phyloP scores from a whole-genome alignment of 2,888 invertebrate species.

The Tinea trinotella region DNA sequence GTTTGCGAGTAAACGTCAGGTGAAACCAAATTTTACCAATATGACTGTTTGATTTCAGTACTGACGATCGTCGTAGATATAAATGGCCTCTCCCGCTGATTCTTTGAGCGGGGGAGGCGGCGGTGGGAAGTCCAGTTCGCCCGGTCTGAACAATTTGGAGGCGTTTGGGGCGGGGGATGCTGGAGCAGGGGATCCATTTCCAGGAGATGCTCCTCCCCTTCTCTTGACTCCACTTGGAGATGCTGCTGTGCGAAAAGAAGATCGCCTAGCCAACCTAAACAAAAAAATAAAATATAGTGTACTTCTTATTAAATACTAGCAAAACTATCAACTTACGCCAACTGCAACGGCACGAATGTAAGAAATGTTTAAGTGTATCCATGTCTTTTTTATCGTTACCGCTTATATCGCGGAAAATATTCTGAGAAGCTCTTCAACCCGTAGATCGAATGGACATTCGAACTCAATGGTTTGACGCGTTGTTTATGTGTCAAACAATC shows the following conservation, averaged over 20 bases:
- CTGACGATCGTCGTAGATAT: constrained; percentile 64
- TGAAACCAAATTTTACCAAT: background rate
- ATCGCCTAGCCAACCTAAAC: constrained; percentile 76
- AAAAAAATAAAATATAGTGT: background rate
- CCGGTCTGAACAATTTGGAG: constrained; percentile 56
- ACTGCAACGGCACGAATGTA: too few relatives aligned
- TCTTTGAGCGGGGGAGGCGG: constrained; percentile 70
- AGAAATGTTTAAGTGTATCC: too few relatives aligned
- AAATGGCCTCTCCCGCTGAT: constrained; percentile 77
- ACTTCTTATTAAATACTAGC: background rate
- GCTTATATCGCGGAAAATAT: too few relatives aligned
- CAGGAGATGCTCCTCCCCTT: constrained; percentile 57
- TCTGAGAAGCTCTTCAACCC: too few relatives aligned
- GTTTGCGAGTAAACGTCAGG: background rate
- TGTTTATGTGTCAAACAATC: too few relatives aligned
- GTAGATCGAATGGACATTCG: too few relatives aligned
- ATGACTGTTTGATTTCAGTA: constrained; percentile 29
- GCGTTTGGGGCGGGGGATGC: constrained; percentile 64
- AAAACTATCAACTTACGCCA: background rate
- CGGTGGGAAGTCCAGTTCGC: constrained; percentile 57
- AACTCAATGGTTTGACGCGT: too few relatives aligned
- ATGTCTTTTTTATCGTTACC: too few relatives aligned
- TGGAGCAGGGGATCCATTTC: constrained; percentile 54
- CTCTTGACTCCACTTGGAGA: constrained; percentile 58
- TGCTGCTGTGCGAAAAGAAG: constrained; percentile 74